Percentiles rank a stretch among this genome's conserved stretches.
Conservation (phyloP, 2,888 invertebrate species). For the Siphlonurus alternatus region DNA sequence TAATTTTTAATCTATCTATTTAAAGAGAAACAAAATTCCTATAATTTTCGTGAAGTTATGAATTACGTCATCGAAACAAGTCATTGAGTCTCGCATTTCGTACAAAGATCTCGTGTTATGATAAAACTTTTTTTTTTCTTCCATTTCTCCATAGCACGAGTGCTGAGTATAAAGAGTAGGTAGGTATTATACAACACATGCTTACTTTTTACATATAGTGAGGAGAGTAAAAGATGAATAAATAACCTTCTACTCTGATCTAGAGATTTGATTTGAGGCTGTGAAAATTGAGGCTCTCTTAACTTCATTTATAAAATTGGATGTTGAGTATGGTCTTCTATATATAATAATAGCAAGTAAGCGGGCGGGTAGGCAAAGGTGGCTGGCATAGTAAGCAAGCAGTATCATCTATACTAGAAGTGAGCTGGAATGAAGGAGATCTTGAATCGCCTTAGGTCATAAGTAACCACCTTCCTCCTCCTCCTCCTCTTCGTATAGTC, state of each 20-base stretch:
- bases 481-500: too few species aligned
- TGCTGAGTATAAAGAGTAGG: too few species aligned
- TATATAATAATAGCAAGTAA: background rate
- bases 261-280: background rate
- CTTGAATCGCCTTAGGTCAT: background rate
- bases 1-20: too few species aligned
- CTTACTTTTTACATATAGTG: too few species aligned
- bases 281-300: conserved; percentile 10
- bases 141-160: too few species aligned
- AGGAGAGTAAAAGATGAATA: background rate
- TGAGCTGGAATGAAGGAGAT: background rate
- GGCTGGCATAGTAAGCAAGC: too few species aligned
- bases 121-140: background rate
- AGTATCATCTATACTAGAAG: background rate
- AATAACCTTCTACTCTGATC: background rate
- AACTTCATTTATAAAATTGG: conserved; percentile 16
- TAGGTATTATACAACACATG: too few species aligned
- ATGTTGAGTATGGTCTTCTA: conserved; percentile 9
- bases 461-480: background rate
- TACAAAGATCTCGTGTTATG: background rate
- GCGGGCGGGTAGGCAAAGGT: too few species aligned
- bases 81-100: background rate
- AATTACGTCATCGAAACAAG: background rate
- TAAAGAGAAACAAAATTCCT: too few species aligned
- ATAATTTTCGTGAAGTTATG: too few species aligned